Conservation (phyloP, 2,888 invertebrate species). For the Lepetodrilus schrolli region DNA sequence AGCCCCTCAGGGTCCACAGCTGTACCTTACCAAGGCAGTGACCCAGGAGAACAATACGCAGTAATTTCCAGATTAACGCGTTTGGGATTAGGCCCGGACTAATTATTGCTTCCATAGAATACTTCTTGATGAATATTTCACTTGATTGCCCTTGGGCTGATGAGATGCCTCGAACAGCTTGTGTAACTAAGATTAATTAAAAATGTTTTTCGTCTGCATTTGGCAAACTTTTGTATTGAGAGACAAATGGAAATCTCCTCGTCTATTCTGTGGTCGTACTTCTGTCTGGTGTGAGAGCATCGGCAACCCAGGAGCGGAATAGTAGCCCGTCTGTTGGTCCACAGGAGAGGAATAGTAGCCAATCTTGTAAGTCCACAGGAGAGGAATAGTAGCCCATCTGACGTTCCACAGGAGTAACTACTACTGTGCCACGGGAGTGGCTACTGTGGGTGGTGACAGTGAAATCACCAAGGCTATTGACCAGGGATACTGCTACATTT, state of each 20-base stretch:
- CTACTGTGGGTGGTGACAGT: too few species aligned
- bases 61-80: conserved; percentile 12
- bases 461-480: too few species aligned
- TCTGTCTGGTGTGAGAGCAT: too few species aligned
- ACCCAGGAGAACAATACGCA: background rate
- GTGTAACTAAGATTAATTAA: conserved; percentile 27
- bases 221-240: conserved; percentile 2
- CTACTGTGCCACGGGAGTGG: too few species aligned
- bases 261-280: too few species aligned
- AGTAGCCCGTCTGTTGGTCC: too few species aligned
- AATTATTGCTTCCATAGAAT: conserved; percentile 22
- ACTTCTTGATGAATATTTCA: conserved; percentile 21
- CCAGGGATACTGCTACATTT: too few species aligned
- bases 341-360: too few species aligned
- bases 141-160: conserved; percentile 9
- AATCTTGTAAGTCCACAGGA: too few species aligned
- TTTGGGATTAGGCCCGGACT: background rate
- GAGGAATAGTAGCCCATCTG: too few species aligned
- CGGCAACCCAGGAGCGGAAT: too few species aligned
- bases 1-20: background rate
- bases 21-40: conserved; percentile 2
- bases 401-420: too few species aligned
- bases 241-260: conserved; percentile 2
- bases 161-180: conserved; percentile 15
- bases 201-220: conserved; percentile 5